phyloP scores from a whole-genome alignment of 2,888 invertebrate species.

The Drosophila anomalipes region DNA sequence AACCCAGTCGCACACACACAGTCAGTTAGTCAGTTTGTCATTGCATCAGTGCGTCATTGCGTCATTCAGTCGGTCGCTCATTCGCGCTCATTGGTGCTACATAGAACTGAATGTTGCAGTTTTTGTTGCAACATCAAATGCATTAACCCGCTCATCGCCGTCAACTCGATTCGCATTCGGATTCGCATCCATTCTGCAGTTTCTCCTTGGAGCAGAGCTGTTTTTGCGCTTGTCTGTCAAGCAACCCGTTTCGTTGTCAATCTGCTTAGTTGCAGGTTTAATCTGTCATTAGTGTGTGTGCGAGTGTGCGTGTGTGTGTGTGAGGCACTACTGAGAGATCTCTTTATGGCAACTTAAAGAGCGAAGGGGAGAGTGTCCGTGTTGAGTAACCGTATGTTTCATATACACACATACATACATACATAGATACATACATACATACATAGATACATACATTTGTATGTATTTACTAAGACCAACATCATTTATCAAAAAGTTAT shows the following conservation, averaged over 20 bases:
- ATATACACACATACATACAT: no score
- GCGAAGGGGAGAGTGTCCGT: background rate
- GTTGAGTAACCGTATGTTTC: slow-evolving; percentile 16
- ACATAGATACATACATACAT: background rate
- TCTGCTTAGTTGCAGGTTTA: slow-evolving; percentile 56
- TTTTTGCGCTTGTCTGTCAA: slow-evolving; percentile 35
- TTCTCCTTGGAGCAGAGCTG: slow-evolving; percentile 15
- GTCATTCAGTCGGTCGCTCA: background rate
- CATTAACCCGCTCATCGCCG: slow-evolving; percentile 78
- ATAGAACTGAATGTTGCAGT: slow-evolving; percentile 44
- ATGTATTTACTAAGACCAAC: no score
- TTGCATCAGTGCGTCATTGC: slow-evolving; percentile 7
- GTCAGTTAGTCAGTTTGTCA: background rate
- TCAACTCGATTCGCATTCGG: slow-evolving; percentile 65
- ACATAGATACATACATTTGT: background rate
- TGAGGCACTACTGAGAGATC: background rate
- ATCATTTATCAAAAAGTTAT: slow-evolving; percentile 22
- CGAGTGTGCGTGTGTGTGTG: background rate
- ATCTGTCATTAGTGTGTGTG: slow-evolving; percentile 40
- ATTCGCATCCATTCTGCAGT: slow-evolving; percentile 60
- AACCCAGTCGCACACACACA: slow-evolving; percentile 1
- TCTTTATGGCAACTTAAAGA: background rate
- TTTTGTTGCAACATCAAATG: slow-evolving; percentile 69
- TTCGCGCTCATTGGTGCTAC: slow-evolving; percentile 14
- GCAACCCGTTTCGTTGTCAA: slow-evolving; percentile 49